A percentile compares a stretch with the other conserved stretches of the same genome.
Evolutionary conservation across 1,140 invertebrate genomes (phyloP).

Genomic region (Dryas iulia): DNA sequence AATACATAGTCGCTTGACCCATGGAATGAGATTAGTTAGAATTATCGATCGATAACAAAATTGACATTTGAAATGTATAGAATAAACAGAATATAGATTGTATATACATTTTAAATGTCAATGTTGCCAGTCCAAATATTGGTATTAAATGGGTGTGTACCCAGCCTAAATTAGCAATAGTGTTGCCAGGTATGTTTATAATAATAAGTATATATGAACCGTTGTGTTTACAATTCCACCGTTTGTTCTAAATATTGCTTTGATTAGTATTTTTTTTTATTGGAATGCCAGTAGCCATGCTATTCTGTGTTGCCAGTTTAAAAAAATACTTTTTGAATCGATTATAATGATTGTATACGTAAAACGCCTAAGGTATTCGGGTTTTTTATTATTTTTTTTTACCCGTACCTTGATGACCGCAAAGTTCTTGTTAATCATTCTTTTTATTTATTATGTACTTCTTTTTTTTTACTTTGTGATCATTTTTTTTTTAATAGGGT

Average conservation of each 20-base stretch:
- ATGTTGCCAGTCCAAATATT: conserved; percentile 16
- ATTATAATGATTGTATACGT: conserved; percentile 32
- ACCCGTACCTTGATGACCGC: conserved; percentile 33
- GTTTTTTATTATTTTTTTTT: conserved; percentile 26
- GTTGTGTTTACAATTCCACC: conserved; percentile 9
- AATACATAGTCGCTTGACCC: conserved; percentile 28
- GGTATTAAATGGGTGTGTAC: conserved; percentile 13
- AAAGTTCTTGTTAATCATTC: conserved; percentile 30
- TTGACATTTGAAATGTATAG: conserved; percentile 14
- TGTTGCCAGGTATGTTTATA: conserved; percentile 6
- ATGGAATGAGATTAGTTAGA: conserved; percentile 70
- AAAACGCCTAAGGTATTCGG: conserved; percentile 30
- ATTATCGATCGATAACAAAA: conserved; percentile 41
- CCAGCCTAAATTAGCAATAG: conserved; percentile 7
- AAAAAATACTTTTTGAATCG: conserved; percentile 4
- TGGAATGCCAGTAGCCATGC: not conserved
- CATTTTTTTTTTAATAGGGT: conserved; percentile 29
- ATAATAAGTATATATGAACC: conserved; percentile 6
- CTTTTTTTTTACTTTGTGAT: conserved; percentile 35
- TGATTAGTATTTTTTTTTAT: not conserved
- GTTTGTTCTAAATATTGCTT: not conserved
- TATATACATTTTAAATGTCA: conserved; percentile 13
- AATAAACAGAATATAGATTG: conserved; percentile 11
- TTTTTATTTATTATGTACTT: conserved; percentile 41
- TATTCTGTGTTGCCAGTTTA: not conserved